These are phyloP conservation scores for Sisor rabdophorus DNA, from an alignment of 2,113 vertebrate species.

Conservation along the genomic window DNA sequence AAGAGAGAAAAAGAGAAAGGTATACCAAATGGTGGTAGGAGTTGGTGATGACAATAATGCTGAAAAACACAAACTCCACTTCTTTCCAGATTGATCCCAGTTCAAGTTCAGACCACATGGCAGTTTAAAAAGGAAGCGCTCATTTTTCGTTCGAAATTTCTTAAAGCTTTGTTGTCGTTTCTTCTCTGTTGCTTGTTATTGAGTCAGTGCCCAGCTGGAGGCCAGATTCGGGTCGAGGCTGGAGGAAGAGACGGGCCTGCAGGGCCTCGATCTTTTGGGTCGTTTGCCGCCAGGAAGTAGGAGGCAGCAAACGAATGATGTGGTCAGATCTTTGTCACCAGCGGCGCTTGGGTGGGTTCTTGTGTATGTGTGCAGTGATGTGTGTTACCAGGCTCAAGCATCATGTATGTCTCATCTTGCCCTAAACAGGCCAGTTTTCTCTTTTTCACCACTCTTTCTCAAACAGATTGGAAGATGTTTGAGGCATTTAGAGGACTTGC, in stretches of 20 bases:
- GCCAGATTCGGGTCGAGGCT: constrained; percentile 60
- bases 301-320: constrained; percentile 86
- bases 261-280: constrained; percentile 60
- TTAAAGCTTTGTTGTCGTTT: constrained; percentile 37
- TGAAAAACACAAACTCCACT: constrained; percentile 17
- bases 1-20: constrained; percentile 29
- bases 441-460: constrained; percentile 53
- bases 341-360: constrained; percentile 60
- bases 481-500: constrained; percentile 25
- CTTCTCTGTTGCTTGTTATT: constrained; percentile 34
- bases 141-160: constrained; percentile 20
- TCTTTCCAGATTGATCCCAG: constrained; percentile 46
- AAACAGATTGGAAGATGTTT: constrained; percentile 45
- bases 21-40: constrained; percentile 17
- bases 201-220: constrained; percentile 63
- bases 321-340: constrained; percentile 87
- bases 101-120: constrained; percentile 63
- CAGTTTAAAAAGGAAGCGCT: constrained; percentile 58
- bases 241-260: constrained; percentile 56
- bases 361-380: constrained; percentile 54
- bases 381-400: constrained; percentile 27
- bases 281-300: constrained; percentile 79
- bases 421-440: constrained; percentile 50
- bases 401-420: constrained; percentile 28
- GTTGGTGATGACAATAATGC: constrained; percentile 20